Base-by-base conservation (phyloP, 1,140 invertebrate genomes). In the Camponotus pennsylvanicus region DNA sequence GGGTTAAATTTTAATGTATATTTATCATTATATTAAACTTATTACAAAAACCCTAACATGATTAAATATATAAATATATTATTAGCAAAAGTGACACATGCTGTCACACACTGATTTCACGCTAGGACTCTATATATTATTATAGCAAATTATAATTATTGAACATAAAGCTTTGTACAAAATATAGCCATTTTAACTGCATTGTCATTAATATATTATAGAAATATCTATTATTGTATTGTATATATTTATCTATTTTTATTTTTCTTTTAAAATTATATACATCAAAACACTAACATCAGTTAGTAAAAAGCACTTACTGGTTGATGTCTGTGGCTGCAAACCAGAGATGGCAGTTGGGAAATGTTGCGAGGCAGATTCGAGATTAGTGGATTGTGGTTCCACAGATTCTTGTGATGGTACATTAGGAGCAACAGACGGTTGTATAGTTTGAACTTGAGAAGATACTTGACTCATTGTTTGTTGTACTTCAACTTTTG, bases 401-500 rank as follows among this genome's bases (percentile, higher is more conserved):
- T 92, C 91, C 8, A 75, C 57, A 61, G 86, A 32, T 67, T 91
- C 91, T 75, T 90, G 90, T 32, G 85, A 83, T 21, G 82, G 67
- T 32, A 82, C 55, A 66, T 34, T 77, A 76, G 34, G 37, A 61
- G 37, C 8, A 40, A 13, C 45, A 11, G 85, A 57, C 2, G 83
- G 4, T 66, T 89, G 87, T 27, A 32, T 66, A 63, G 66, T 5
- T 86, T 90, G 89, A 89, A 0, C 59, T 70, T 90, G 85, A n/a
- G 57, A 27, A 11, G 76, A 21, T 18, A 32, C 45, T 49, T 90
- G 86, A 88, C 15, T 76, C 2, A 88, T 15, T 32, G 37, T 6
- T 70, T 86, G 87, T 55, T 87, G 86, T 13, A 34, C 18, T 73
- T 94, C 88, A 15, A 67, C 42, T 88, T 93, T 94, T 55, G 85